Conservation (phyloP, 2,888 invertebrate genomes). For the Helobdella robusta region DNA sequence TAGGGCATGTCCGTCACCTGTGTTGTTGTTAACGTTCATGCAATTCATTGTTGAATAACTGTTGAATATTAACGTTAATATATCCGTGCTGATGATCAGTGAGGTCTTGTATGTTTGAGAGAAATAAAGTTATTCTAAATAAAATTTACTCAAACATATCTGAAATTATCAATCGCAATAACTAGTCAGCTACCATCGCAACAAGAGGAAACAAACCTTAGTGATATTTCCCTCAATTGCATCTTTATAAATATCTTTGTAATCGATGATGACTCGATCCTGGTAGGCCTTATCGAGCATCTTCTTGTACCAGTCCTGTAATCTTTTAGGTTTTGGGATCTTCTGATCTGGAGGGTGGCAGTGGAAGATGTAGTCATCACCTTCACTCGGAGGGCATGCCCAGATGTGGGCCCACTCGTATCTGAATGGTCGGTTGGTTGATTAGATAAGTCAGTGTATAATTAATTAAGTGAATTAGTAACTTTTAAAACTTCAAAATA, state of each 20-base stretch:
- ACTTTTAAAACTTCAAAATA: not conserved
- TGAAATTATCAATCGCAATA: no score
- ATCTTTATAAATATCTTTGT: constrained; percentile 80
- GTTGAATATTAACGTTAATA: no score
- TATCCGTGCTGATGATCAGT: no score
- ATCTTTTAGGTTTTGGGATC: constrained; percentile 95
- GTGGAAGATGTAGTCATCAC: constrained; percentile 99
- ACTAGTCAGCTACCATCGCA: no score
- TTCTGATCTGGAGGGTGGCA: constrained; percentile 98
- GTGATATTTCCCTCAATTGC: constrained; percentile 93
- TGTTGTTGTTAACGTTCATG: not conserved
- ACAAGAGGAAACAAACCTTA: no score
- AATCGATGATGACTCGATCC: constrained; percentile 94
- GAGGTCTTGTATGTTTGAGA: no score
- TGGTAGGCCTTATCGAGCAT: constrained; percentile 93
- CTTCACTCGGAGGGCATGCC: constrained; percentile 99
- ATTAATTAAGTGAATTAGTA: not conserved
- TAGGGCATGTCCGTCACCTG: constrained; percentile 47
- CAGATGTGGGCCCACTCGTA: constrained; percentile 99
- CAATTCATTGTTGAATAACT: no score
- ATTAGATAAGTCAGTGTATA: not conserved
- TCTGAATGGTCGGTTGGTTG: constrained; percentile 41
- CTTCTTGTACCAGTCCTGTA: constrained; percentile 99
- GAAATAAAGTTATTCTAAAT: no score
- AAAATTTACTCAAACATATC: no score